Evolutionary conservation across 2,888 invertebrate genomes (phyloP).

Genomic region (Branchipolynoe longqiensis): DNA sequence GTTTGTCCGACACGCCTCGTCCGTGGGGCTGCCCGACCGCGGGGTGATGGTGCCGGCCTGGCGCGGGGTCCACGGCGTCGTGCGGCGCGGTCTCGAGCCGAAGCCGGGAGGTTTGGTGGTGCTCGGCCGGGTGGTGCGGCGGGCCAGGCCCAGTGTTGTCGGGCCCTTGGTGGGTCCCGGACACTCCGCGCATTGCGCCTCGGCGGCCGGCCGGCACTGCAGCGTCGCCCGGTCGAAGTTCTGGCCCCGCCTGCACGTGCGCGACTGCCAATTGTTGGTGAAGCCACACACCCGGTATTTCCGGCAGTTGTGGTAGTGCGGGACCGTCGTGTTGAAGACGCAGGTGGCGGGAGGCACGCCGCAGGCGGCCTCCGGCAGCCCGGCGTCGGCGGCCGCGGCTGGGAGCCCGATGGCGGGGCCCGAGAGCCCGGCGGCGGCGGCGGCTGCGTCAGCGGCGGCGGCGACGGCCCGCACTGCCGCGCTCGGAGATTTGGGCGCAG

Average conservation of each 20-base stretch:
- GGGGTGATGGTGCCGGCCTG: background rate
- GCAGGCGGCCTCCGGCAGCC: background rate
- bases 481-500: background rate
- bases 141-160: background rate
- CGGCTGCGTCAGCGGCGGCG: background rate
- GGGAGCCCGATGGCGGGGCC: conserved; percentile 3
- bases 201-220: background rate
- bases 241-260: background rate
- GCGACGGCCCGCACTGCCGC: background rate
- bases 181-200: background rate
- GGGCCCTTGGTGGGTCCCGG: background rate
- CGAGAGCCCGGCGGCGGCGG: background rate
- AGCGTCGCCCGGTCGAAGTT: background rate
- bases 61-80: background rate
- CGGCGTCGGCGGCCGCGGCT: background rate
- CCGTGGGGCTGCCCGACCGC: background rate
- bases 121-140: background rate
- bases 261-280: background rate
- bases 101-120: background rate
- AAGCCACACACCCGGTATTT: background rate
- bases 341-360: background rate
- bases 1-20: background rate
- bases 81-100: background rate
- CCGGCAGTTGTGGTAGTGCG: background rate
- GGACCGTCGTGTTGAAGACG: background rate